Conservation (phyloP, 2,113 vertebrate species). For the Ailurus styani region DNA sequence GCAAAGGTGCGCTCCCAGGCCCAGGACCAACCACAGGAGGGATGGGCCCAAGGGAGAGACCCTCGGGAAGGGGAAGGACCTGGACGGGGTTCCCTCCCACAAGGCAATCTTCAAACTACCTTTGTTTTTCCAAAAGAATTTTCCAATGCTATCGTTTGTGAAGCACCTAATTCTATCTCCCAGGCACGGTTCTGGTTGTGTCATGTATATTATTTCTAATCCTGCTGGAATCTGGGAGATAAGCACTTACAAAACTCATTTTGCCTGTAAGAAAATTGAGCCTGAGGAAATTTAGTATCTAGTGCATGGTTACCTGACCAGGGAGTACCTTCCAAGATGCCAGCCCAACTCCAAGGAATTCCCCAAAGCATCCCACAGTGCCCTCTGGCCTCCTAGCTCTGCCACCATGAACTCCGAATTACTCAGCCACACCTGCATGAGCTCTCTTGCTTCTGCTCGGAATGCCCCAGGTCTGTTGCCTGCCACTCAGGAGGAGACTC, state of each 20-base stretch:
- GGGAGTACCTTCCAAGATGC: not conserved
- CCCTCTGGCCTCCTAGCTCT: not conserved
- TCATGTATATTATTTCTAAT: not conserved
- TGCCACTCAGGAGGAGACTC: not conserved
- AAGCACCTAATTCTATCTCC: not conserved
- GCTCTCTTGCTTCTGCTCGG: not conserved
- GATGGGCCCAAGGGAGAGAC: not conserved
- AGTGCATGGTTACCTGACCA: not conserved
- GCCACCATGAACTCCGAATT: not conserved
- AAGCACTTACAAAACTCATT: not conserved
- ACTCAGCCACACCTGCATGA: not conserved
- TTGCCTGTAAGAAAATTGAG: not conserved
- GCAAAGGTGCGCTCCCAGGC: fast-evolving
- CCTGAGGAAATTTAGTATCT: not conserved
- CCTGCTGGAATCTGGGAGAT: not conserved
- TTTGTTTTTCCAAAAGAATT: not conserved
- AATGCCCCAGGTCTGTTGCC: not conserved
- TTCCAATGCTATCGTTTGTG: not conserved
- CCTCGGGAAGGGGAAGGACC: not conserved
- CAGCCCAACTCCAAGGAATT: not conserved
- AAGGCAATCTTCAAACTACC: not conserved
- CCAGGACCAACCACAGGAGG: no score
- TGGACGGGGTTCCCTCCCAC: not conserved
- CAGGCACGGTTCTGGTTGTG: not conserved
- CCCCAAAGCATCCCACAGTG: not conserved